Evolutionary conservation across 2,888 invertebrate genomes (phyloP), one percentile per base, ranked within the genome.

Genomic region (Homarus gammarus): DNA sequence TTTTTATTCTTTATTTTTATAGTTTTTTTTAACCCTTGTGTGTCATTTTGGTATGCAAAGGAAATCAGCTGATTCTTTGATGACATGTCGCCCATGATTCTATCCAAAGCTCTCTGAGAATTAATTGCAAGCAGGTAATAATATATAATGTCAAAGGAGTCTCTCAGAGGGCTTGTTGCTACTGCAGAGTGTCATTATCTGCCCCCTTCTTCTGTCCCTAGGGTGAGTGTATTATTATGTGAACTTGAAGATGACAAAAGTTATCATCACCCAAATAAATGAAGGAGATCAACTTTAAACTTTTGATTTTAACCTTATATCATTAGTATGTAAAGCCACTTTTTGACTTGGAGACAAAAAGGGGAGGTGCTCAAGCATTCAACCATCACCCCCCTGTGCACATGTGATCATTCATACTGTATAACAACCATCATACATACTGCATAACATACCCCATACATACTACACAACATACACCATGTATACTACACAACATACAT

Each of bases 141-240:
- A n/a, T n/a, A n/a, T n/a, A n/a, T n/a, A 36, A 27, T 36, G 64
- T 36, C 36, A 33, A 82, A 68, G 81, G 61, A 82, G 82, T 87
- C 73, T 87, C 87, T 87, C 82, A 82, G 87, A 73, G 82, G 87
- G 87, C 87, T 87, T 87, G 40, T 78, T 72, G 87, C 81, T 82
- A 82, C 40, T 75, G 87, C 87, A 82, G 79, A 86, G 36, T 87
- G 73, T 87, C 61, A 61, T 82, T 64, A 82, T 87, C 82, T 87
- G 87, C 87, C 82, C 87, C 82, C 81, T 77, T 64, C 81, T 82
- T 87, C 72, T 87, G 73, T 82, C 87, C 75, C 75, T 64, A 87
- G 82, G 87, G 82, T 87, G 87, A 81, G 70, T 81, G 87, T 82
- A 87, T 82, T 82, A 87, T 82, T 82, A 87, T 82, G 75, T 87